Conservation (phyloP, 2,888 invertebrate genomes). For the Gibbula magus region DNA sequence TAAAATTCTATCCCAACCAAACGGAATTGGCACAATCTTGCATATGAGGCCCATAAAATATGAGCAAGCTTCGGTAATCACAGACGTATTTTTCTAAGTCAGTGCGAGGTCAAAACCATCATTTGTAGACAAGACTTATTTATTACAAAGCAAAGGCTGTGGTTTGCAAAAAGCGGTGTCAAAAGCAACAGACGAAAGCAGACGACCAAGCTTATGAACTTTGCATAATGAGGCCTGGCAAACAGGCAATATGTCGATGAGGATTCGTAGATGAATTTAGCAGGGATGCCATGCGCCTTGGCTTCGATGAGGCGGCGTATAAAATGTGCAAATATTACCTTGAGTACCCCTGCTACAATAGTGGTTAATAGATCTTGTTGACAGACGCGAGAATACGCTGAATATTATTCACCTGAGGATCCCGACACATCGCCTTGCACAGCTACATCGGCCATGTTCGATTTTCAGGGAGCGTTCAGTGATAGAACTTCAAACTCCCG, state of each 20-base stretch:
- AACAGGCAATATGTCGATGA: background rate
- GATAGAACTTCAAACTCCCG: too few species aligned
- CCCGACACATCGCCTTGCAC: background rate
- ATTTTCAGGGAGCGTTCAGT: constrained; percentile 1
- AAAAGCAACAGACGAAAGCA: background rate
- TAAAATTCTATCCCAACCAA: background rate
- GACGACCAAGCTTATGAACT: background rate
- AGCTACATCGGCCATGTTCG: constrained; percentile 11
- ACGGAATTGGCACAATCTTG: background rate
- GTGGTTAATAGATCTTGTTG: background rate
- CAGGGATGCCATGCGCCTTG: background rate
- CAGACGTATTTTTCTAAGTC: background rate
- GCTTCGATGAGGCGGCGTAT: background rate
- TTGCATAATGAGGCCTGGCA: background rate
- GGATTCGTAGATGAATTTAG: background rate
- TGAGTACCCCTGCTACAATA: background rate
- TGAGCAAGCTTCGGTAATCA: background rate
- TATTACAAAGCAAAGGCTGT: background rate
- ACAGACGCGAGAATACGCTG: constrained; percentile 4
- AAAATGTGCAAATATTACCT: background rate
- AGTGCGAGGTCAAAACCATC: background rate
- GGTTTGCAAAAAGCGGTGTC: background rate
- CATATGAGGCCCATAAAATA: background rate
- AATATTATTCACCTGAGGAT: background rate
- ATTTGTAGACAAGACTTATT: too few species aligned